Evolutionary conservation across 2,113 vertebrate genomes (phyloP).

Genomic region (Dolichotis patagonum): DNA sequence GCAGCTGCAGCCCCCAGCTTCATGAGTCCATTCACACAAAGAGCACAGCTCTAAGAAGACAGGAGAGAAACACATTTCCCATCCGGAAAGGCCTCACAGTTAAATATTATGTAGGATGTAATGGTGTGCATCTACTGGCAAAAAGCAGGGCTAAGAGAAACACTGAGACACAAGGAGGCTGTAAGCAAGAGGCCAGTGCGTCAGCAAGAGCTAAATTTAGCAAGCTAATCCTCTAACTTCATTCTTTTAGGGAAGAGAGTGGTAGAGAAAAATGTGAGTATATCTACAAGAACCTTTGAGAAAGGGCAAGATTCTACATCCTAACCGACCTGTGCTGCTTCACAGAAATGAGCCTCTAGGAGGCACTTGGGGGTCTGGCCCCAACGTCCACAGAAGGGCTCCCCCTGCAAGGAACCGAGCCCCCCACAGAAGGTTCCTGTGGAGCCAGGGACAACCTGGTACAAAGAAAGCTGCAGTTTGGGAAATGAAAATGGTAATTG

Average conservation of each 20-base stretch:
- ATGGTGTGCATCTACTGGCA: not conserved
- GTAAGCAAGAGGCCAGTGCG: constrained; percentile 6
- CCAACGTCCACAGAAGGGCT: not conserved
- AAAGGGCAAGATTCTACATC: not conserved
- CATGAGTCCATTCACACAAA: not conserved
- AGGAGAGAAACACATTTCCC: constrained; percentile 21
- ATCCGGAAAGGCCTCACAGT: constrained; percentile 43
- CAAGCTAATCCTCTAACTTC: constrained; percentile 54
- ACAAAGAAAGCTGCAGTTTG: constrained; percentile 17
- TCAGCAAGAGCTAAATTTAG: constrained; percentile 70
- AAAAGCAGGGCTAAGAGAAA: constrained; percentile 4
- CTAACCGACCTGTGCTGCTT: not conserved
- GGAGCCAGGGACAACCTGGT: not conserved
- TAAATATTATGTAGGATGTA: constrained; percentile 56
- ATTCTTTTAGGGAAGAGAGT: constrained; percentile 58
- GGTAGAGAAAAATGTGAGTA: not conserved
- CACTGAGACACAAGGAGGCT: not conserved
- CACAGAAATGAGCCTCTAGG: not conserved
- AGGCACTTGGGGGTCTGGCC: not conserved
- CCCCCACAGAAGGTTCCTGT: not conserved
- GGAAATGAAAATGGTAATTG: constrained; percentile 47
- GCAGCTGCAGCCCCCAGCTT: not conserved
- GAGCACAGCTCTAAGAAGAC: not conserved
- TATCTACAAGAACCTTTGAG: constrained; percentile 42
- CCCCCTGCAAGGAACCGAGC: not conserved